Conservation (phyloP, 1,140 invertebrate species). For the Vollenhovia emeryi region DNA sequence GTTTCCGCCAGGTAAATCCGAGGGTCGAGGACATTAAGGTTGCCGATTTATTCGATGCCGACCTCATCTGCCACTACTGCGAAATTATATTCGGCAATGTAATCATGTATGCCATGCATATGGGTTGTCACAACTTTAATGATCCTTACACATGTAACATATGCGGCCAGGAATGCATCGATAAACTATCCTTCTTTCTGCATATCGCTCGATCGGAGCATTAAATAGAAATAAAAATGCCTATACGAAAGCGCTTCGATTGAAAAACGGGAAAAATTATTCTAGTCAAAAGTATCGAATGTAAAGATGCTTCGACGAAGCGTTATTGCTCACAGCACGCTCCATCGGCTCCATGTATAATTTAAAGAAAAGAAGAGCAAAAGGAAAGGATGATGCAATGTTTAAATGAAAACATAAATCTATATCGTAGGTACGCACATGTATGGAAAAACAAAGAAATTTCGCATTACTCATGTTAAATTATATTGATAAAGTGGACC, state of each 20-base stretch:
- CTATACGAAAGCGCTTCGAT: not conserved
- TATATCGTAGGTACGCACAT: too few relatives aligned
- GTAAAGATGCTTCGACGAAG: not conserved
- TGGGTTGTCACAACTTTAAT: constrained; percentile 96
- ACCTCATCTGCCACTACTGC: constrained; percentile 93
- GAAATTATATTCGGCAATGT: constrained; percentile 96
- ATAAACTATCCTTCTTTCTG: constrained; percentile 95
- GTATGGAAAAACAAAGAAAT: too few relatives aligned
- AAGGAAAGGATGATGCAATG: too few relatives aligned
- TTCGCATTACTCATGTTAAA: not conserved
- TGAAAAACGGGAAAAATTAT: too few relatives aligned
- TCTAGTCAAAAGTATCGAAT: not conserved
- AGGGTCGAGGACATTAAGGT: not conserved
- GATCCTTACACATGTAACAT: constrained; percentile 98
- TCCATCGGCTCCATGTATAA: too few relatives aligned
- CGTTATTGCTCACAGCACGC: too few relatives aligned
- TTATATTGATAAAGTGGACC: not conserved
- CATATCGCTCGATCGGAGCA: constrained; percentile 95
- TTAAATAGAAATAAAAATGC: constrained; percentile 81
- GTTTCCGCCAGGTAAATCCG: not conserved
- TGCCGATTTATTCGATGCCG: not conserved
- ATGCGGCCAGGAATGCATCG: constrained; percentile 93
- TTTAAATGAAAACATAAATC: too few relatives aligned
- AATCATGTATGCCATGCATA: constrained; percentile 97
- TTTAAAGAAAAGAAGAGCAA: not conserved